Evolutionary conservation across 1,140 invertebrate genomes (phyloP).

Genomic region (Liolophura sinensis): DNA sequence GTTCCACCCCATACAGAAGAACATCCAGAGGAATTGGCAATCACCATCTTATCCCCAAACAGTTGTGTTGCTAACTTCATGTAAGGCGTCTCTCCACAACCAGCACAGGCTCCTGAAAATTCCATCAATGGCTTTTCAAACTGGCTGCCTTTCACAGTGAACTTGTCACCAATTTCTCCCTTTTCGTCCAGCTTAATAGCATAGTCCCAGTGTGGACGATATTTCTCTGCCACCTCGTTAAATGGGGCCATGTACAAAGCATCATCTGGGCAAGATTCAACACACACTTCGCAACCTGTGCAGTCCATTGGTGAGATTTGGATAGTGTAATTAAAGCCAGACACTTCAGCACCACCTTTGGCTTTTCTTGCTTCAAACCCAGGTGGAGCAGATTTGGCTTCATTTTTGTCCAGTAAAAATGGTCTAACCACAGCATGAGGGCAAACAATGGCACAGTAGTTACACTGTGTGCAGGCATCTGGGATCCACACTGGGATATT

Average conservation of each 20-base stretch:
- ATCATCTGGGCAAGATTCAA: slow-evolving; percentile 20
- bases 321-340: slow-evolving; percentile 16
- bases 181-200: slow-evolving; percentile 13
- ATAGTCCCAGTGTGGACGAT: slow-evolving; percentile 21
- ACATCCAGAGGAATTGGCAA: slow-evolving; percentile 23
- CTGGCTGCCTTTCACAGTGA: slow-evolving; percentile 21
- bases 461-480: slow-evolving; percentile 21
- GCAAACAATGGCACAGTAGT: slow-evolving; percentile 24
- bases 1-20: slow-evolving; percentile 25
- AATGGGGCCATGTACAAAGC: slow-evolving; percentile 24
- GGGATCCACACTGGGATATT: slow-evolving; percentile 21
- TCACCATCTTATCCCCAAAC: slow-evolving; percentile 21
- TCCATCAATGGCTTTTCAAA: slow-evolving; percentile 19
- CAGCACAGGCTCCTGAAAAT: slow-evolving; percentile 22
- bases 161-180: slow-evolving; percentile 17
- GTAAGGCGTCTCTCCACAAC: slow-evolving; percentile 23
- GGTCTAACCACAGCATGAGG: slow-evolving; percentile 21
- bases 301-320: slow-evolving; percentile 21
- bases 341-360: slow-evolving; percentile 18
- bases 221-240: slow-evolving; percentile 18
- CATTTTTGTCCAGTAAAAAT: slow-evolving; percentile 17
- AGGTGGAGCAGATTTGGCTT: slow-evolving; percentile 13
- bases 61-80: slow-evolving; percentile 23
- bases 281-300: slow-evolving; percentile 22
- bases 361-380: slow-evolving; percentile 19